These are phyloP conservation scores for Tiliacea aurago DNA, from an alignment of 2,888 invertebrate species.

Conservation along the genomic window DNA sequence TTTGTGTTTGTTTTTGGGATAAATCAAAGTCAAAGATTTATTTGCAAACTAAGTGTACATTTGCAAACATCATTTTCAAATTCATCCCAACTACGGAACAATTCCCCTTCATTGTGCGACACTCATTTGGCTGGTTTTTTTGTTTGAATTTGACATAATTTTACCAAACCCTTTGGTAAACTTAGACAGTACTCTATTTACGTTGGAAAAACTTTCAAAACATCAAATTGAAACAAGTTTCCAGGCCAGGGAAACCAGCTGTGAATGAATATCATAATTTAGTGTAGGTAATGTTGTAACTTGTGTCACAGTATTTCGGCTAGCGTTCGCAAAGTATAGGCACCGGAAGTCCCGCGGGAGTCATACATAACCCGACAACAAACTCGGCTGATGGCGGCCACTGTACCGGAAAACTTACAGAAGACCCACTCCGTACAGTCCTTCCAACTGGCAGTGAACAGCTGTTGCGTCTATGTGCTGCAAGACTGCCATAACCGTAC, in stretches of 20 bases:
- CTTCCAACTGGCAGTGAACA: background rate
- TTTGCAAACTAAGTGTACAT: too few species aligned
- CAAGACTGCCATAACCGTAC: background rate
- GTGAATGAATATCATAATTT: conserved; percentile 18
- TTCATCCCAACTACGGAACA: too few species aligned
- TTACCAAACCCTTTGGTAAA: background rate
- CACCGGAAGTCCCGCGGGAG: conserved; percentile 23
- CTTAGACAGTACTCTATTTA: background rate
- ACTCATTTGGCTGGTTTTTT: too few species aligned
- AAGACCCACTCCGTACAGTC: conserved; percentile 3
- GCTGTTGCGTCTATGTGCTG: background rate
- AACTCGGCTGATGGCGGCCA: conserved; percentile 13
- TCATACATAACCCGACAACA: conserved; percentile 33
- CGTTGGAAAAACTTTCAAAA: background rate
- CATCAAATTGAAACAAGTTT: background rate
- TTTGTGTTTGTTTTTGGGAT: too few species aligned
- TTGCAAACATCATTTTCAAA: too few species aligned
- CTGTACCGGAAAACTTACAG: background rate
- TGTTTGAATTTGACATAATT: background rate
- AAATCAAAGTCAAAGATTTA: too few species aligned
- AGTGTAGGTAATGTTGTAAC: conserved; percentile 10
- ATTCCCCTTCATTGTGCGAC: too few species aligned
- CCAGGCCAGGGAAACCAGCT: background rate
- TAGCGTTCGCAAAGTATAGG: conserved; percentile 8
- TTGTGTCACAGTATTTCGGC: conserved; percentile 23